Evolutionary conservation across 2,797 vertebrate genomes (phyloP), one percentile per base, ranked within the genome.

Genomic region (Enteromius radiatus): DNA sequence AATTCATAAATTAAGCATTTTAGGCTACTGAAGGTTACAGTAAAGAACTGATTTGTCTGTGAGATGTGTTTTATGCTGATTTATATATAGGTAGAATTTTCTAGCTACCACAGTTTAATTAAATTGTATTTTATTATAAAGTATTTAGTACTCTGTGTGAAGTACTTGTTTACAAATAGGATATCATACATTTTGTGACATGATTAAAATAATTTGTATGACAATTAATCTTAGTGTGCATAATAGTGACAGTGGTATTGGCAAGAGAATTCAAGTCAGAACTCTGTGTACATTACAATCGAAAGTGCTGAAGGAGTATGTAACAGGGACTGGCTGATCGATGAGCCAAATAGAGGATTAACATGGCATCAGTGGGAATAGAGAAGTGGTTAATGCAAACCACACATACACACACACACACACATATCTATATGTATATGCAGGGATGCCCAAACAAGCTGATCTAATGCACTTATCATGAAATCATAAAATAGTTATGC

Each of bases 291-390:
- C 52, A 59, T 21, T 36, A 14, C 8, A 81, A 71, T 64, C 1
- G 15, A 82, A 74, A 65, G 61, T 67, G 59, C 8, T 65, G 33
- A 74, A 41, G 65, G 54, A 28, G 78, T 36, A 54, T 47, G 69
- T 67, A 69, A 73, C 54, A 74, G 52, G 36, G 59, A 77, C 77
- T 14, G 85, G 69, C 73, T 87, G 86, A 84, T 61, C 33, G 43
- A 85, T 52, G 86, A 88, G 88, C 87, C 88, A 89, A 91, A 89
- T 80, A 80, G 80, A 87, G 88, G 90, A 93, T 94, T 93, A 93
- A 78, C 82, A 78, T 92, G 91, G 91, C 90, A 89, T 90, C 86
- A 84, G 87, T 92, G 91, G 86, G n/a, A n/a, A n/a, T n/a, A 87
- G 87, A 91, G 90, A 86, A 88, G 84, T 84, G 81, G 87, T 89